Conservation (phyloP, 2,888 invertebrate species). For the Coecobrya sp. region DNA sequence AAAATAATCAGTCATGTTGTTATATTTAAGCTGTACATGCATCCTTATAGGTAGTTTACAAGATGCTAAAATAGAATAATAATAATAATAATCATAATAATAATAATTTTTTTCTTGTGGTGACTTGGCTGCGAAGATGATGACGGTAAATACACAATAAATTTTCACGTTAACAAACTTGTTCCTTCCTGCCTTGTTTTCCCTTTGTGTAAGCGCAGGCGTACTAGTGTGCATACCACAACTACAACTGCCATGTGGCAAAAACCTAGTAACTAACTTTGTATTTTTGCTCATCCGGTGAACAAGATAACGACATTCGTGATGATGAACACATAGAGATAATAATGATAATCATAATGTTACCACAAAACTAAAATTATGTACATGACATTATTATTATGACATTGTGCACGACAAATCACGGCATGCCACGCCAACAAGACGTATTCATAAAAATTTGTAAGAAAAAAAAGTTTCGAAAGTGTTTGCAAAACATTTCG, state of each 20-base stretch:
- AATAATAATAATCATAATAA: conserved; percentile 41
- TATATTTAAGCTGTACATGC: background rate
- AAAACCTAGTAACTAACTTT: conserved; percentile 30
- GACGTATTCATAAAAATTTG: conserved; percentile 56
- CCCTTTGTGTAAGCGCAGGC: conserved; percentile 7
- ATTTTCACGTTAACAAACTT: conserved; percentile 60
- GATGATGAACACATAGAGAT: conserved; percentile 22
- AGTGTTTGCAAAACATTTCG: conserved; percentile 36
- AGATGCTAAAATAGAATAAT: background rate
- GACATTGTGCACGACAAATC: conserved; percentile 52
- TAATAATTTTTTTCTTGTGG: conserved; percentile 36
- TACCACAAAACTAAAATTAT: conserved; percentile 31
- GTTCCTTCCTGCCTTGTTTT: conserved; percentile 40
- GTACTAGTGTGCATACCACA: background rate
- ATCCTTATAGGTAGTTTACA: background rate
- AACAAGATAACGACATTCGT: conserved; percentile 67
- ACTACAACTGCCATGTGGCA: conserved; percentile 3
- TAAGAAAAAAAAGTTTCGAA: conserved; percentile 42
- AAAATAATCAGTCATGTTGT: conserved; percentile 49
- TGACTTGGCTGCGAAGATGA: conserved; percentile 26
- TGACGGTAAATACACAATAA: conserved; percentile 57
- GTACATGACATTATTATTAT: conserved; percentile 51
- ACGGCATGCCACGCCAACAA: conserved; percentile 19
- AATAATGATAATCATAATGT: conserved; percentile 41
- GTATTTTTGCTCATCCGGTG: conserved; percentile 62